These are phyloP conservation scores for Caenorhabditis brenneri DNA, from an alignment of 1,140 invertebrate species.

Conservation along the genomic window DNA sequence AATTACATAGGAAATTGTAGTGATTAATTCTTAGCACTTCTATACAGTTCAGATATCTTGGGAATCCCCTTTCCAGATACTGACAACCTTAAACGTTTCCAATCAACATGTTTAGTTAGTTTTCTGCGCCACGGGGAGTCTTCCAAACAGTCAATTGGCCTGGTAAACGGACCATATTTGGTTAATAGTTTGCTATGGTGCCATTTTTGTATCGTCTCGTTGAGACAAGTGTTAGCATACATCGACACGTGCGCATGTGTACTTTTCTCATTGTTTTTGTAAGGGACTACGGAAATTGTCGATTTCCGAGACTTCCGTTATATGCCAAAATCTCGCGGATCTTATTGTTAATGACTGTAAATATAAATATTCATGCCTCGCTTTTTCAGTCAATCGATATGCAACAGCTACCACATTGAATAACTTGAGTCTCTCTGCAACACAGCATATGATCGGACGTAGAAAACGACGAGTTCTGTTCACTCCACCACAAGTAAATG, in stretches of 20 bases:
- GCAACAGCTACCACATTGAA: not conserved
- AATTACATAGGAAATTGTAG: no score
- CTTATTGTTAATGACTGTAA: not conserved
- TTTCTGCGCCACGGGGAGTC: conserved; percentile 12
- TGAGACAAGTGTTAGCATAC: conserved; percentile 40
- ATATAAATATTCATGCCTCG: not conserved
- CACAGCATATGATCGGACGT: conserved; percentile 17
- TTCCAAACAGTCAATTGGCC: not conserved
- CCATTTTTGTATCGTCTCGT: conserved; percentile 38
- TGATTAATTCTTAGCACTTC: no score
- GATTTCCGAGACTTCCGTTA: conserved; percentile 29
- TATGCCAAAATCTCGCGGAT: not conserved
- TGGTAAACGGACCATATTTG: conserved; percentile 40
- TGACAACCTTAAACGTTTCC: not conserved
- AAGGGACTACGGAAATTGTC: conserved; percentile 32
- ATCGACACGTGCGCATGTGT: conserved; percentile 33
- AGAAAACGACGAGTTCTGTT: conserved; percentile 44
- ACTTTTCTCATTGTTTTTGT: conserved; percentile 35
- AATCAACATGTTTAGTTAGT: conserved; percentile 13
- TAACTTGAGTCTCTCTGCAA: not conserved
- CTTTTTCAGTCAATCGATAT: conserved; percentile 12
- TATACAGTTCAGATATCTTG: no score
- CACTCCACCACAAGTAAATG: conserved; percentile 10
- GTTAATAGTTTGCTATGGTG: conserved; percentile 13
- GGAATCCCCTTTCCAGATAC: not conserved